phyloP scores from a whole-genome alignment of 2,113 vertebrate species.

The Sapayoa aenigma region DNA sequence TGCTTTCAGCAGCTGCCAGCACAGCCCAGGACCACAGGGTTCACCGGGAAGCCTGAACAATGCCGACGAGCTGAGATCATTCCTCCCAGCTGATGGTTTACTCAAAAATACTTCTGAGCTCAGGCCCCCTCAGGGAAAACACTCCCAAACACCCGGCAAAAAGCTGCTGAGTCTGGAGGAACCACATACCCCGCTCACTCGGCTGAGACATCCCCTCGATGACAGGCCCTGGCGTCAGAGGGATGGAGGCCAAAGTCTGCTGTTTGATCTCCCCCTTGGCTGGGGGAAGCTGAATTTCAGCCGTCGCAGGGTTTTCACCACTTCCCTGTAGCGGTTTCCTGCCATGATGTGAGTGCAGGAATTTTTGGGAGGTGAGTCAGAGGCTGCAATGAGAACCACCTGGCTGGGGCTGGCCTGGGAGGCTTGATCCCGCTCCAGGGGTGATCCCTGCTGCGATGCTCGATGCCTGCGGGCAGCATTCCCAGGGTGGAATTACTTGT shows the following conservation, averaged over 20 bases:
- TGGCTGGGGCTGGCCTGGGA: neutral
- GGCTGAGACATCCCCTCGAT: neutral
- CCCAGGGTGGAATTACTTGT: neutral
- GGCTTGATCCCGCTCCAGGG: neutral
- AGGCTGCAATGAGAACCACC: conserved; percentile 28
- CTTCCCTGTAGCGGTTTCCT: conserved; percentile 30
- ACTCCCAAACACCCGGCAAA: neutral
- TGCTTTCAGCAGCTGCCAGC: fast-evolving
- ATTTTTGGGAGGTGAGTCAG: conserved; percentile 48
- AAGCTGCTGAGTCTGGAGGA: neutral
- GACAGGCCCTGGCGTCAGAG: neutral
- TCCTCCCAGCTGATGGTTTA: neutral
- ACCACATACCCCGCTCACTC: neutral
- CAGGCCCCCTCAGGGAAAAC: neutral
- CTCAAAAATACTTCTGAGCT: conserved; percentile 16
- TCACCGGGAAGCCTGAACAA: neutral
- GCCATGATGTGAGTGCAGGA: neutral
- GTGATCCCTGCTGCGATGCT: neutral
- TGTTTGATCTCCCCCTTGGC: neutral
- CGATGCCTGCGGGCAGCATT: neutral
- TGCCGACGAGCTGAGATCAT: neutral
- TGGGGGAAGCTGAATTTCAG: neutral
- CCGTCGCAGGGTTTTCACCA: neutral
- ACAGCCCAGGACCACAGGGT: neutral
- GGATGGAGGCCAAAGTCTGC: neutral